A percentile compares a stretch with the other conserved stretches of the same genome.
phyloP scores from a whole-genome alignment of 2,113 vertebrate genomes.

The Heterochromis multidens region DNA sequence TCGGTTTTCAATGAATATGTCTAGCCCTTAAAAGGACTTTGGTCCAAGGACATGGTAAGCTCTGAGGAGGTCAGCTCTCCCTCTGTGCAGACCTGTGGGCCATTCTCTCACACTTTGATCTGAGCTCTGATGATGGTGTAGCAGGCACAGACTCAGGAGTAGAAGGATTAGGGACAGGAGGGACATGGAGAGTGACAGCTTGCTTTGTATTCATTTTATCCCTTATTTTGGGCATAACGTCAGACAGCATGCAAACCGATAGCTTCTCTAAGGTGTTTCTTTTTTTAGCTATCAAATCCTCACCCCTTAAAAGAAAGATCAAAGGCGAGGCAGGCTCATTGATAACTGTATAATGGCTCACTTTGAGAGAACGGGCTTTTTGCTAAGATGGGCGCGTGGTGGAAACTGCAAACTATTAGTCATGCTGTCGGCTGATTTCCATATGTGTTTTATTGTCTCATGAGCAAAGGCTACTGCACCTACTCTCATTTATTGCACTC shows the following conservation, averaged over 20 bases:
- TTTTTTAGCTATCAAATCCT: conserved; percentile 39
- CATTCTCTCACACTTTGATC: conserved; percentile 61
- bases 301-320: conserved; percentile 48
- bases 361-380: conserved; percentile 58
- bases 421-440: conserved; percentile 65
- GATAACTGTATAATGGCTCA: conserved; percentile 69
- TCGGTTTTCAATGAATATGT: conserved; percentile 36
- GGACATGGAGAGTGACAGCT: conserved; percentile 47
- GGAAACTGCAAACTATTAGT: conserved; percentile 69
- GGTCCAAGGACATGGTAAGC: conserved; percentile 64
- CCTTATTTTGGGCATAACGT: conserved; percentile 36
- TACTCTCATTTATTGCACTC: conserved; percentile 42
- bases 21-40: conserved; percentile 53
- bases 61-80: conserved; percentile 61
- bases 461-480: conserved; percentile 48
- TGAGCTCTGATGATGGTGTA: conserved; percentile 49
- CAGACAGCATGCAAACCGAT: conserved; percentile 21
- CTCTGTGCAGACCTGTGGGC: conserved; percentile 52
- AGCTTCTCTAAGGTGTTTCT: conserved; percentile 40
- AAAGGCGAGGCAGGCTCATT: conserved; percentile 57
- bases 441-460: conserved; percentile 63
- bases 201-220: conserved; percentile 60
- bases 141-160: conserved; percentile 53
- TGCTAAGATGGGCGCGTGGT: conserved; percentile 43
- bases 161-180: conserved; percentile 62